Evolutionary conservation across 2,888 invertebrate genomes (phyloP).

Genomic region (Acanthoscelides obtectus): DNA sequence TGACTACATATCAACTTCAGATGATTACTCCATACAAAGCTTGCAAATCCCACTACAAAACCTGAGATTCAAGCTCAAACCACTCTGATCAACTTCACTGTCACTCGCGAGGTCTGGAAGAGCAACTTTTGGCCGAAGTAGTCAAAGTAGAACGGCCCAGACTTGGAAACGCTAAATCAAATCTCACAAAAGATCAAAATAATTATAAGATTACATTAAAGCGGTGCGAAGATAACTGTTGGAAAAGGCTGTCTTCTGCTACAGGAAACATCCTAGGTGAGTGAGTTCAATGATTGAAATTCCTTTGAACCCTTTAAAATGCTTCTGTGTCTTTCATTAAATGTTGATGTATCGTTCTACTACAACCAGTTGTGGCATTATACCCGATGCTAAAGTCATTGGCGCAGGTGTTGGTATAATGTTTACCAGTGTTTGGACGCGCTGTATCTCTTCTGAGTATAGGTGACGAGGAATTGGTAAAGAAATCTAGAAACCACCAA

Average conservation of each 20-base stretch:
- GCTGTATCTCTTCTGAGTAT: neutral
- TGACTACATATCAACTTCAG: constrained; percentile 77
- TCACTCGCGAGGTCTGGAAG: constrained; percentile 89
- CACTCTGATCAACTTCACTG: constrained; percentile 92
- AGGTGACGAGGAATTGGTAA: constrained; percentile 77
- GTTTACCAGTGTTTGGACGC: too few relatives aligned
- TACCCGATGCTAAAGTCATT: too few relatives aligned
- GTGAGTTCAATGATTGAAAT: constrained; percentile 38
- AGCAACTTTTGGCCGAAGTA: constrained; percentile 88
- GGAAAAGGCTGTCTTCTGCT: constrained; percentile 82
- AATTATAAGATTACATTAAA: constrained; percentile 92
- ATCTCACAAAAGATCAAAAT: constrained; percentile 87
- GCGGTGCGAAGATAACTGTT: constrained; percentile 81
- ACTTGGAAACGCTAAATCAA: constrained; percentile 79
- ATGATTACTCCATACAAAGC: constrained; percentile 86
- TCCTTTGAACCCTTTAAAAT: too few relatives aligned
- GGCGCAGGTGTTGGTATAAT: too few relatives aligned
- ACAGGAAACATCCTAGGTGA: constrained; percentile 79
- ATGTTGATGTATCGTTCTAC: too few relatives aligned
- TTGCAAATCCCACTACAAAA: constrained; percentile 96
- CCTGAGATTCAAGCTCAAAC: constrained; percentile 97
- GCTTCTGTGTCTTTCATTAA: too few relatives aligned
- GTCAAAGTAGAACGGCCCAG: constrained; percentile 90
- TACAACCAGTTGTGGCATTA: too few relatives aligned
- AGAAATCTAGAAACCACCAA: constrained; percentile 92